These are phyloP conservation scores for Rhinolophus ferrumequinum DNA, from an alignment of 2,113 vertebrate species.

Conservation along the genomic window DNA sequence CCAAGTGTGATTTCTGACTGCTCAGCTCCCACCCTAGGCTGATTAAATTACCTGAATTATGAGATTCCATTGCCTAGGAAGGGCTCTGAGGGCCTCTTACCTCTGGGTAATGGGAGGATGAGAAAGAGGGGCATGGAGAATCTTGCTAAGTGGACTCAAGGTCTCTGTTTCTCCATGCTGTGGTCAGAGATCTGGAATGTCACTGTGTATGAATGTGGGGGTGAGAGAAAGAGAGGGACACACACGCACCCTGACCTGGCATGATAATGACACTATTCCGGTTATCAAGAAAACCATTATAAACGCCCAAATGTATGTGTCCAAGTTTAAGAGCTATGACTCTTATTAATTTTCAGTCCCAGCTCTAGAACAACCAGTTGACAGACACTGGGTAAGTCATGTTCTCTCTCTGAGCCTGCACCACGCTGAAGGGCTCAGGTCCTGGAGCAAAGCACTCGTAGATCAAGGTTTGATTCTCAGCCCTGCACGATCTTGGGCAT, in stretches of 20 bases:
- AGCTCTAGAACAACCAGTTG: not conserved
- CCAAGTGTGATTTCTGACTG: not conserved
- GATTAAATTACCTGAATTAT: not conserved
- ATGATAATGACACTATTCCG: not conserved
- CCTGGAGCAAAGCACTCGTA: not conserved
- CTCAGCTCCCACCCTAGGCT: not conserved
- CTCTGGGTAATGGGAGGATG: not conserved
- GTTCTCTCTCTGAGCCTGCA: not conserved
- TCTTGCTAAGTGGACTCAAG: not conserved
- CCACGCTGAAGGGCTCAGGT: not conserved
- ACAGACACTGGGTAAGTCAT: not conserved
- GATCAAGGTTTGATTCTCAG: not conserved
- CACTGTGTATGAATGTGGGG: not conserved
- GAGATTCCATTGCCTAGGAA: constrained; percentile 46
- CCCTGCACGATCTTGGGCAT: not conserved
- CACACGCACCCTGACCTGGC: not conserved
- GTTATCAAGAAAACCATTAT: not conserved
- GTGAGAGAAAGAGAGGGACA: not conserved
- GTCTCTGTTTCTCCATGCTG: not conserved
- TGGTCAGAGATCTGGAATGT: not conserved
- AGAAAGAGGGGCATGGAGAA: not conserved
- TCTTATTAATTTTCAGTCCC: not conserved
- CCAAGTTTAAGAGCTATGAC: not conserved
- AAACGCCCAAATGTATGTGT: not conserved
- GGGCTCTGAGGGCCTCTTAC: constrained; percentile 5